Evolutionary conservation across 2,888 invertebrate species (phyloP).

Genomic region (Rutpela maculata): DNA sequence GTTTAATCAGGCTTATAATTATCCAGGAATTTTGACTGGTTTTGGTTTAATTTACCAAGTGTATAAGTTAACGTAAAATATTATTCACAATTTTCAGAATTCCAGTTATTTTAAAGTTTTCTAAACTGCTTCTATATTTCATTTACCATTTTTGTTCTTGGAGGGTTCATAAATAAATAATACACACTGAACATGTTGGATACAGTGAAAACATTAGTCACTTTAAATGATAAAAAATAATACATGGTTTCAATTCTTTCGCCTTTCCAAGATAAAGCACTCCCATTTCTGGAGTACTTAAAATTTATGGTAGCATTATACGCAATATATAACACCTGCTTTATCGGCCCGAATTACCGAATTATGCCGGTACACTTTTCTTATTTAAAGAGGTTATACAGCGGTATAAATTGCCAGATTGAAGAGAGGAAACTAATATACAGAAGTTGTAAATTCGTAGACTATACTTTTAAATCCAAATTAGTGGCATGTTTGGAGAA

Average conservation of each 20-base stretch:
- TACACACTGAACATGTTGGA: constrained; percentile 8
- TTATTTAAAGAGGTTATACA: constrained; percentile 46
- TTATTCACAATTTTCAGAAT: background rate
- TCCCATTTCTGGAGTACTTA: constrained; percentile 57
- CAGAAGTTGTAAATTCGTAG: constrained; percentile 11
- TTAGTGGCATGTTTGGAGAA: background rate
- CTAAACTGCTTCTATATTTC: no score
- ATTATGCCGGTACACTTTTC: constrained; percentile 56
- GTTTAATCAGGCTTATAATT: no score
- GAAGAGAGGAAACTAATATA: constrained; percentile 14
- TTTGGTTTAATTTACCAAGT: no score
- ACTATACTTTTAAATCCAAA: constrained; percentile 2
- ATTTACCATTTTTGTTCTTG: background rate
- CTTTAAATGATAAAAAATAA: constrained; percentile 51
- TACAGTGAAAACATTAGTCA: constrained; percentile 34
- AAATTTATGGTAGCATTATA: constrained; percentile 60
- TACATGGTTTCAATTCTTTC: constrained; percentile 58
- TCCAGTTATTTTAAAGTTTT: background rate
- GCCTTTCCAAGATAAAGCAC: constrained; percentile 58
- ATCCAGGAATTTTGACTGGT: no score
- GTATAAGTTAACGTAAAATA: no score
- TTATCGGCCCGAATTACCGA: constrained; percentile 60
- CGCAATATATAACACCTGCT: constrained; percentile 63
- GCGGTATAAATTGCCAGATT: constrained; percentile 18
- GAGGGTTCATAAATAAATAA: constrained; percentile 28